phyloP scores from a whole-genome alignment of 2,888 invertebrate species.

The Epirrhoe tristata region DNA sequence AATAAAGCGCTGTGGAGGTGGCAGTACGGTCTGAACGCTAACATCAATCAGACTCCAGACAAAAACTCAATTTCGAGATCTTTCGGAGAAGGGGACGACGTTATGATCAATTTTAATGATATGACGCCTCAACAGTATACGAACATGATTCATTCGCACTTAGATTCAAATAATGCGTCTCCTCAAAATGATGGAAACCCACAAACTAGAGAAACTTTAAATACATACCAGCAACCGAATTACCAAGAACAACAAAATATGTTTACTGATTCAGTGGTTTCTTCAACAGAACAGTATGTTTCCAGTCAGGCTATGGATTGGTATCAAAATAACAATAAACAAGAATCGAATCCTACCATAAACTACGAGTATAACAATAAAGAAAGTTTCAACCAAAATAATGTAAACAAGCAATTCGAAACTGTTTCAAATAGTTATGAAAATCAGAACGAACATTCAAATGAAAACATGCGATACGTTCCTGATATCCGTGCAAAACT shows the following conservation, averaged over 20 bases:
- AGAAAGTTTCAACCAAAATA: constrained; percentile 30
- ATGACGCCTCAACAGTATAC: constrained; percentile 78
- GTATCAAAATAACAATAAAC: constrained; percentile 36
- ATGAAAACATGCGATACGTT: constrained; percentile 34
- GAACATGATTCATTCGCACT: constrained; percentile 67
- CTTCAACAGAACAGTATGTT: constrained; percentile 30
- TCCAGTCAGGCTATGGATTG: constrained; percentile 27
- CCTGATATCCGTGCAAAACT: constrained; percentile 52
- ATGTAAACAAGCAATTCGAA: constrained; percentile 7
- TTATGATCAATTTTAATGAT: constrained; percentile 76
- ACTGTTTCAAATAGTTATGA: constrained; percentile 14
- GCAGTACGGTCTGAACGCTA: constrained; percentile 75
- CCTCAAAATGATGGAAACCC: constrained; percentile 41
- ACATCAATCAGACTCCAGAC: constrained; percentile 60
- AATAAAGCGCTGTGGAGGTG: constrained; percentile 78
- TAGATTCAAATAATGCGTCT: constrained; percentile 50
- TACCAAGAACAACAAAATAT: constrained; percentile 29
- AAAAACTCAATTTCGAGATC: constrained; percentile 79
- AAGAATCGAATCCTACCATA: constrained; percentile 5
- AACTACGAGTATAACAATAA: constrained; percentile 15
- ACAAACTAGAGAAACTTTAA: constrained; percentile 27
- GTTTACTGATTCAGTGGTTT: not conserved
- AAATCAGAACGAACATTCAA: constrained; percentile 24
- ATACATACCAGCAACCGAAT: constrained; percentile 33
- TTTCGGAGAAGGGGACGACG: constrained; percentile 70